phyloP scores from a whole-genome alignment of 2,113 vertebrate genomes.

The Siniperca chuatsi region DNA sequence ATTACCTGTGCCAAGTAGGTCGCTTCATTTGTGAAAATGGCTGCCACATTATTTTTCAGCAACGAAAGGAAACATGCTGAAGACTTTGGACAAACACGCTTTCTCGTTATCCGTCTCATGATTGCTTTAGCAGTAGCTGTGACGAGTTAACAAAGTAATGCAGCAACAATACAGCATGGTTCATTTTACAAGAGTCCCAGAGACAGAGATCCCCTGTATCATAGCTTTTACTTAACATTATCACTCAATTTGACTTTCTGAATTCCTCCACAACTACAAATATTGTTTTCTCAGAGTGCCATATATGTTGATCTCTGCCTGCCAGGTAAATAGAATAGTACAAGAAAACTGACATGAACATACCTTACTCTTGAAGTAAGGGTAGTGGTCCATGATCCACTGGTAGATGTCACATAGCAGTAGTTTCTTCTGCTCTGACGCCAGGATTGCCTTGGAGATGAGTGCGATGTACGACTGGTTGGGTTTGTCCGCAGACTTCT shows the following conservation, averaged over 20 bases:
- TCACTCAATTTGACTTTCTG: not conserved
- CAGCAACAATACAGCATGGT: not conserved
- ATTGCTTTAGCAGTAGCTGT: not conserved
- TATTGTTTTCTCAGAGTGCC: not conserved
- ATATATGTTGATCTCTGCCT: not conserved
- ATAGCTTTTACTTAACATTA: not conserved
- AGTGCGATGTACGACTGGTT: slow-evolving; percentile 89
- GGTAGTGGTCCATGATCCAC: slow-evolving; percentile 91
- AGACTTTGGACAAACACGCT: not conserved
- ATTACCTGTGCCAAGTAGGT: slow-evolving; percentile 71
- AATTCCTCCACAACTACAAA: not conserved
- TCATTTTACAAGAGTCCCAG: not conserved
- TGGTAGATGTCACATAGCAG: slow-evolving; percentile 91
- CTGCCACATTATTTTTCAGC: slow-evolving; percentile 11
- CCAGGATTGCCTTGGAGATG: slow-evolving; percentile 89
- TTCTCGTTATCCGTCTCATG: not conserved
- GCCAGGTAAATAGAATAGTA: not conserved
- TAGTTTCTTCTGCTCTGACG: slow-evolving; percentile 87
- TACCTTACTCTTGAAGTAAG: slow-evolving; percentile 91
- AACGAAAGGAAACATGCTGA: not conserved
- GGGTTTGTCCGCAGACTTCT: slow-evolving; percentile 80
- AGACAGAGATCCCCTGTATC: not conserved
- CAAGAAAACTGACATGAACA: not conserved
- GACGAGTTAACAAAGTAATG: not conserved
- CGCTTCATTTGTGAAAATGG: slow-evolving; percentile 47